phyloP scores from a whole-genome alignment of 2,888 invertebrate species.

The Aromia moschata region DNA sequence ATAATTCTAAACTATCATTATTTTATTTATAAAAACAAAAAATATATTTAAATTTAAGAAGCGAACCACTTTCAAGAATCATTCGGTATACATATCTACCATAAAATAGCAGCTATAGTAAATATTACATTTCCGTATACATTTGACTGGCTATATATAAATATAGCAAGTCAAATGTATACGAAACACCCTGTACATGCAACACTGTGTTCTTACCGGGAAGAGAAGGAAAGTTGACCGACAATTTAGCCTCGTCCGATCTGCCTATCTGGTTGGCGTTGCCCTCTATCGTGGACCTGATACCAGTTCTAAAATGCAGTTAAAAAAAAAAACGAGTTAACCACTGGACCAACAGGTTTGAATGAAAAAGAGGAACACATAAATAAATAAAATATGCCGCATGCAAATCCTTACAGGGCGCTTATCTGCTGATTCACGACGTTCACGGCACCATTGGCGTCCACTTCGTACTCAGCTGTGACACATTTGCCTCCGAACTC shows the following conservation, averaged over 20 bases:
- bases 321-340: conserved; percentile 20
- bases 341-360: not conserved
- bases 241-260: conserved; percentile 69
- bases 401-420: conserved; percentile 58
- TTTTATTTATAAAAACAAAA: too few relatives aligned
- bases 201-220: conserved; percentile 64
- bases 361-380: not conserved
- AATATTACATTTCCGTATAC: too few relatives aligned
- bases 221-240: conserved; percentile 70
- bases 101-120: too few relatives aligned
- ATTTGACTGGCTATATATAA: too few relatives aligned
- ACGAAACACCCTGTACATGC: too few relatives aligned
- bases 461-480: conserved; percentile 71
- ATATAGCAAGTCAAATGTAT: too few relatives aligned
- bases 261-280: conserved; percentile 65
- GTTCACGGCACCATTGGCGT: conserved; percentile 61
- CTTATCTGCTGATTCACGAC: conserved; percentile 63
- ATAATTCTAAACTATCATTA: too few relatives aligned
- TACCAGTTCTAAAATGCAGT: conserved; percentile 65
- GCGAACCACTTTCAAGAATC: too few relatives aligned
- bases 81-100: too few relatives aligned
- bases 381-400: conserved; percentile 1
- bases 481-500: conserved; percentile 80
- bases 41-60: too few relatives aligned
- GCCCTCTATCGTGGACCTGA: conserved; percentile 68